These are phyloP conservation scores for Penaeus indicus DNA, from an alignment of 1,140 invertebrate genomes.

Conservation along the genomic window DNA sequence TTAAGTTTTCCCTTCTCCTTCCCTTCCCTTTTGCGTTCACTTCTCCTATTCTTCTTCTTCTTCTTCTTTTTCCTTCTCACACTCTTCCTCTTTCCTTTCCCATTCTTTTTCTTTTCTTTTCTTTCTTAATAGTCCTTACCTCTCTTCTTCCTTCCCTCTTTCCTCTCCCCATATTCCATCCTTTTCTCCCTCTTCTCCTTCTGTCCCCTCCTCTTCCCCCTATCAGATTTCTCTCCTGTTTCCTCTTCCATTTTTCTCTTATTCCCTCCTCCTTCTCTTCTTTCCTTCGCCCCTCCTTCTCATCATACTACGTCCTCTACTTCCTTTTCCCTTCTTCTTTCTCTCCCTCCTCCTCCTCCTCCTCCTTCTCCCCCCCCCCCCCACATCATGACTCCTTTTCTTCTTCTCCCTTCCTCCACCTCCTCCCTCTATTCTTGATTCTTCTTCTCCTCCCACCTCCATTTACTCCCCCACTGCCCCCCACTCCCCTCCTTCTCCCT, in stretches of 20 bases:
- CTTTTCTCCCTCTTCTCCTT: not conserved
- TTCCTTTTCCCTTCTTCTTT: no score
- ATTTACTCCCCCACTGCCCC: not conserved
- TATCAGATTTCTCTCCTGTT: no score
- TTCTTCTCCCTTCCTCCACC: no score
- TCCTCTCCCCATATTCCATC: not conserved
- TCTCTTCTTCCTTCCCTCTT: not conserved
- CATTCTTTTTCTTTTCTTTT: not conserved
- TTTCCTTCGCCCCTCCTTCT: no score
- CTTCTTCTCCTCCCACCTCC: not conserved
- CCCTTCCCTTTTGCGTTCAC: not conserved
- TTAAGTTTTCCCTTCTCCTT: not conserved
- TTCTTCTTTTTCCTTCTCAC: not conserved
- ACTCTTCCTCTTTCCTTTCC: not conserved
- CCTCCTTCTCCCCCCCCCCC: not conserved
- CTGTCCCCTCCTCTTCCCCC: not conserved
- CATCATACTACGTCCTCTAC: no score
- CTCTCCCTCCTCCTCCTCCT: not conserved
- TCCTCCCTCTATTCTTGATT: not conserved
- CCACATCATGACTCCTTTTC: not conserved
- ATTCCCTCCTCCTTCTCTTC: not conserved
- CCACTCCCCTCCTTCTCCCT: not conserved
- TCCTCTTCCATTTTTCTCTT: not conserved
- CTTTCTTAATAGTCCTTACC: not conserved
- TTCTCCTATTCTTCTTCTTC: not conserved